Evolutionary conservation across 2,797 vertebrate species (phyloP).

Genomic region (Denticeps clupeoides): DNA sequence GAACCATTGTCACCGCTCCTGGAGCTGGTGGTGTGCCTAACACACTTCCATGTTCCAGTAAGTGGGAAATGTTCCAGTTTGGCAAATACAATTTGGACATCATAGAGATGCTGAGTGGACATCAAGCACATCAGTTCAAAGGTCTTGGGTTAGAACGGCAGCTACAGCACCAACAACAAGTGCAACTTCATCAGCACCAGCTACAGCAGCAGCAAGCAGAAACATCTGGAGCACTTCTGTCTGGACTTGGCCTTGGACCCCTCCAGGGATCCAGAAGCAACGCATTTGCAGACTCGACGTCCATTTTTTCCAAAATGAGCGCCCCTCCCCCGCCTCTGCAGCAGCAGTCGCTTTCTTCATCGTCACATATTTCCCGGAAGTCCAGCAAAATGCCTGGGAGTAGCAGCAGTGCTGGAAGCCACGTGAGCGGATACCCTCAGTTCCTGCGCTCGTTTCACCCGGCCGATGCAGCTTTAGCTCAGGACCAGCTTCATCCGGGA

Average conservation of each 20-base stretch:
- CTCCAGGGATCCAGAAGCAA: slow-evolving; percentile 72
- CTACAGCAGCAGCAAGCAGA: slow-evolving; percentile 71
- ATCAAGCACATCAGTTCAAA: slow-evolving; percentile 75
- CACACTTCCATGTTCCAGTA: slow-evolving; percentile 64
- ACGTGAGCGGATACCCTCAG: slow-evolving; percentile 67
- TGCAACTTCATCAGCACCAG: slow-evolving; percentile 72
- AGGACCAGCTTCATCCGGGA: slow-evolving; percentile 67
- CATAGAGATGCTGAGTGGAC: slow-evolving; percentile 80
- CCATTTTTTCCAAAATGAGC: slow-evolving; percentile 76
- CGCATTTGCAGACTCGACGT: slow-evolving; percentile 72
- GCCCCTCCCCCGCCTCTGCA: slow-evolving; percentile 70
- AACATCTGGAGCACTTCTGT: slow-evolving; percentile 68
- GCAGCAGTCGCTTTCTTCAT: slow-evolving; percentile 64
- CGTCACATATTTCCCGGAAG: slow-evolving; percentile 66
- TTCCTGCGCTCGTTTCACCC: slow-evolving; percentile 75
- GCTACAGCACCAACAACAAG: slow-evolving; percentile 73
- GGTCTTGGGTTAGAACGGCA: slow-evolving; percentile 73
- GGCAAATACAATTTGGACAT: slow-evolving; percentile 80
- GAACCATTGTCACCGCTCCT: slow-evolving; percentile 50
- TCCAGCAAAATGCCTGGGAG: slow-evolving; percentile 65
- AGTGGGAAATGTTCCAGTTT: slow-evolving; percentile 80
- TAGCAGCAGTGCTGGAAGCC: slow-evolving; percentile 58
- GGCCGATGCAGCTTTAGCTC: slow-evolving; percentile 67
- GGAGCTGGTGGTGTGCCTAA: slow-evolving; percentile 58
- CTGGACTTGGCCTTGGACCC: slow-evolving; percentile 70